Evolutionary conservation across 2,797 vertebrate species (phyloP).

Genomic region (Rhynchotus rufescens): DNA sequence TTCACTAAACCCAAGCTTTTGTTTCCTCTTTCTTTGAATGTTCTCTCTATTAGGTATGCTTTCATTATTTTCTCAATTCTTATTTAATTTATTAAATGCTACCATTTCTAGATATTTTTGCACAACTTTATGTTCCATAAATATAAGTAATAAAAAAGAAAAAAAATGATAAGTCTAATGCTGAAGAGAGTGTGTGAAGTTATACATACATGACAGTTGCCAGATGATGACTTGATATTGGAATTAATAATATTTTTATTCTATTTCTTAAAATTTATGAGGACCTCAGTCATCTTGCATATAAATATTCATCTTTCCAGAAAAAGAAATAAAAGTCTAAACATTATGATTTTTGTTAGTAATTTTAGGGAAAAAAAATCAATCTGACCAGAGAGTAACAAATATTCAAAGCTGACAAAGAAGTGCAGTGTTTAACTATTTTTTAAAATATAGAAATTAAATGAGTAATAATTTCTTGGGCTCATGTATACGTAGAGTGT

Average conservation of each 20-base stretch:
- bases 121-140: neutral
- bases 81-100: neutral
- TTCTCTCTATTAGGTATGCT: neutral
- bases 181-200: neutral
- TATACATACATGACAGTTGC: neutral
- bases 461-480: neutral
- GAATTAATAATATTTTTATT: neutral
- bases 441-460: neutral
- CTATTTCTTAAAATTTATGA: neutral
- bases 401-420: neutral
- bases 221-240: neutral
- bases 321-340: neutral
- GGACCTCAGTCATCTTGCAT: neutral
- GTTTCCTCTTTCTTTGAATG: neutral
- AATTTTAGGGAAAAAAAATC: neutral
- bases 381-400: neutral
- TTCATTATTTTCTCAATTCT: neutral
- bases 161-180: neutral
- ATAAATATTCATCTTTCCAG: neutral
- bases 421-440: neutral
- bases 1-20: neutral
- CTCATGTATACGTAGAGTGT: neutral
- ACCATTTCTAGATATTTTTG: neutral
- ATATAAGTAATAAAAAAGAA: neutral
- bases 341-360: accelerated